phyloP scores from a whole-genome alignment of 2,113 vertebrate species.

The Vanacampus margaritifer region DNA sequence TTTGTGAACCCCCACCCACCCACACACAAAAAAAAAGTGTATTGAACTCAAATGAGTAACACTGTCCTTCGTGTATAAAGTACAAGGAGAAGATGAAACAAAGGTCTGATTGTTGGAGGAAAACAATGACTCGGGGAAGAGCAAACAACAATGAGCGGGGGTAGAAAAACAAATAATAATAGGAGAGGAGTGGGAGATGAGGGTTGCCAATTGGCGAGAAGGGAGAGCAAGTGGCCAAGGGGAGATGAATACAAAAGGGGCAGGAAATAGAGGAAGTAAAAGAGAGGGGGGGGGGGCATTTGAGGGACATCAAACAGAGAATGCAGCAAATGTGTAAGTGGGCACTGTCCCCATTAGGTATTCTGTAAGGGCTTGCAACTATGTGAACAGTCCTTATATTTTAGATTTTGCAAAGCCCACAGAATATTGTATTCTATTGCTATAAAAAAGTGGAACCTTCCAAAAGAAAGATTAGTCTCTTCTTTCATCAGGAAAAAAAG shows the following conservation, averaged over 20 bases:
- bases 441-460: too few species aligned
- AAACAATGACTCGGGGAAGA: conserved; percentile 29
- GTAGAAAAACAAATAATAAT: conserved; percentile 38
- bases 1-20: neutral
- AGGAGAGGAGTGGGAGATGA: conserved; percentile 28
- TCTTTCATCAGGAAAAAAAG: too few species aligned
- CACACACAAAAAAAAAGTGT: too few species aligned
- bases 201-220: conserved; percentile 26
- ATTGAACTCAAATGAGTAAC: conserved; percentile 5
- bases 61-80: conserved; percentile 9
- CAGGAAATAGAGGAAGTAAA: conserved; percentile 27
- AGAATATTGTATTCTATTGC: too few species aligned
- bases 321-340: conserved; percentile 4
- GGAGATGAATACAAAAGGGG: conserved; percentile 15
- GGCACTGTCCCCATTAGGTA: neutral
- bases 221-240: conserved; percentile 16
- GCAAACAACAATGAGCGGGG: conserved; percentile 23
- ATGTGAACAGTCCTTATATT: neutral
- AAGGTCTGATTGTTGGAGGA: conserved; percentile 31
- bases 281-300: conserved; percentile 11
- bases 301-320: conserved; percentile 12
- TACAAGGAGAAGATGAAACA: conserved; percentile 30
- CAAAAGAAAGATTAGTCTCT: too few species aligned
- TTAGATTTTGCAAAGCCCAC: too few species aligned
- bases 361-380: neutral